Percentiles rank a stretch among this genome's conserved stretches.
Evolutionary conservation across 2,888 invertebrate species (phyloP).

Genomic region (Acanthosepion lycidas): DNA sequence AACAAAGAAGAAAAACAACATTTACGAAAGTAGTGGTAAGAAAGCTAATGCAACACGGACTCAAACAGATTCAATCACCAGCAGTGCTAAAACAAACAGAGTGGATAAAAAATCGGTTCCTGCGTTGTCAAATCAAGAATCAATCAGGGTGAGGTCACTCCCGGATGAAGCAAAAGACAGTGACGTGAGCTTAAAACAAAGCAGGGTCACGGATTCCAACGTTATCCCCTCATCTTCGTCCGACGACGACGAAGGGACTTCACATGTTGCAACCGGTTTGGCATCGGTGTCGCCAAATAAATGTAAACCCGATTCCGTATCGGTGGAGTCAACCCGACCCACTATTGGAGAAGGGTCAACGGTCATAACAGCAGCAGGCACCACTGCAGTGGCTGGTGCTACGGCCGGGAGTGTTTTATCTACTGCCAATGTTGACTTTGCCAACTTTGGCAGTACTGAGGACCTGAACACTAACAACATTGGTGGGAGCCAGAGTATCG

Average conservation of each 20-base stretch:
- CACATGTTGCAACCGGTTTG: background rate
- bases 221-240: background rate
- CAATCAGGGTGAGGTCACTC: background rate
- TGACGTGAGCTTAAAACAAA: background rate
- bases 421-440: background rate
- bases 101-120: background rate
- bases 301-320: background rate
- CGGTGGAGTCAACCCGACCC: background rate
- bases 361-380: background rate
- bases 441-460: background rate
- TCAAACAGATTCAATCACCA: background rate
- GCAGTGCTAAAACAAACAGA: background rate
- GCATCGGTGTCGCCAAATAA: background rate
- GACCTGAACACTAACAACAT: background rate
- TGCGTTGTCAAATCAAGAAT: background rate
- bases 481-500: background rate
- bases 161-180: constrained; percentile 24
- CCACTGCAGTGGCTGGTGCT: background rate
- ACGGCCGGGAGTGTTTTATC: background rate
- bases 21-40: background rate
- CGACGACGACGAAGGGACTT: background rate
- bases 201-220: background rate
- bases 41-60: background rate
- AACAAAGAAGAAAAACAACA: background rate
- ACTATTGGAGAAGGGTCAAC: background rate